phyloP scores from a whole-genome alignment of 92 coral and sea anemone genomes.

The Bergia sp. region DNA sequence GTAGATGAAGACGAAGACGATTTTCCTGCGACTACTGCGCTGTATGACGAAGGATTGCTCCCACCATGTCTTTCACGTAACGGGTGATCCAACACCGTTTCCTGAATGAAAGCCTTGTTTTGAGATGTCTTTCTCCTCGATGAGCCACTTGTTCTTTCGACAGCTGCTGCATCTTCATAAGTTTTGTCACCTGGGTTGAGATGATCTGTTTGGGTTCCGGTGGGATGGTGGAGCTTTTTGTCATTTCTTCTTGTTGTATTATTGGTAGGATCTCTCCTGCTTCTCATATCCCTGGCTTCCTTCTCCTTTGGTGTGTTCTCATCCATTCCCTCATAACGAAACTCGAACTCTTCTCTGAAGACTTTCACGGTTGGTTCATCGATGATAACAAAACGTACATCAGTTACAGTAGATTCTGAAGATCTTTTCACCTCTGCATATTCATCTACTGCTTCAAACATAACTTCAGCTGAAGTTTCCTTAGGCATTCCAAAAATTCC shows the following conservation, averaged over 20 bases:
- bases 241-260: neutral
- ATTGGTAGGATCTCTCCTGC: neutral
- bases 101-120: neutral
- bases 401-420: conserved; percentile 48
- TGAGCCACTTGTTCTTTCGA: neutral
- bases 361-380: conserved; percentile 65
- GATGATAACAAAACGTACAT: conserved; percentile 78
- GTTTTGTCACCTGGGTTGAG: neutral
- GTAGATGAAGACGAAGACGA: neutral
- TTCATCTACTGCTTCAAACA: conserved; percentile 60
- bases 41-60: neutral
- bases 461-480: conserved; percentile 63
- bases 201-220: neutral
- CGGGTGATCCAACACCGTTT: neutral
- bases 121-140: neutral
- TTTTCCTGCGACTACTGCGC: neutral
- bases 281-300: neutral
- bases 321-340: conserved; percentile 42
- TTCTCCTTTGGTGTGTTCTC: neutral
- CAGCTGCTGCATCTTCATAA: neutral
- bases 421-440: conserved; percentile 40
- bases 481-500: conserved; percentile 79
- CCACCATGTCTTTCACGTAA: neutral
- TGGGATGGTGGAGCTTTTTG: neutral
- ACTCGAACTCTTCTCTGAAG: conserved; percentile 64